These are phyloP conservation scores for Mormyrus proboscirostris DNA, from an alignment of 2,797 vertebrate species.

Conservation along the genomic window DNA sequence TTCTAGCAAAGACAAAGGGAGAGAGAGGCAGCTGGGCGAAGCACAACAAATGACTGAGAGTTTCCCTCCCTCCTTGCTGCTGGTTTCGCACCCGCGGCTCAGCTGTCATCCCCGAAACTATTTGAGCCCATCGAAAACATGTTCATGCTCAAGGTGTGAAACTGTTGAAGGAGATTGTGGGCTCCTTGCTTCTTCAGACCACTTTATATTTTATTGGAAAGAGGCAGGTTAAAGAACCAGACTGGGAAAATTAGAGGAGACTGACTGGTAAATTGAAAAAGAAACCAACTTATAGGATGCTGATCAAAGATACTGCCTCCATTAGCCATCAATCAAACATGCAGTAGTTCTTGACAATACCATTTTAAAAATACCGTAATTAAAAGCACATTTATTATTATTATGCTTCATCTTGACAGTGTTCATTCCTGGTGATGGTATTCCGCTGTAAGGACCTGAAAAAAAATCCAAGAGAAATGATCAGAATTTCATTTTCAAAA, in stretches of 20 bases:
- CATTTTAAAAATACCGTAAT: not conserved
- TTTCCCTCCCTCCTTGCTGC: not conserved
- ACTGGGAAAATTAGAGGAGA: not conserved
- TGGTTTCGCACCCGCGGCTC: constrained; percentile 8
- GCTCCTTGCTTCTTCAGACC: not conserved
- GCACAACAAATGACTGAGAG: not conserved
- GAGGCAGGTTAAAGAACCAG: not conserved
- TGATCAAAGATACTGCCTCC: not conserved
- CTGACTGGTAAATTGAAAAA: not conserved
- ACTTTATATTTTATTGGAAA: not conserved
- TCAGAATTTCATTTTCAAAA: not conserved
- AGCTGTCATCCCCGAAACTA: not conserved
- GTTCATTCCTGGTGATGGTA: not conserved
- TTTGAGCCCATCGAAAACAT: not conserved
- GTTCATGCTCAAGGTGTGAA: not conserved
- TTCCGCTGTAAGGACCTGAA: not conserved
- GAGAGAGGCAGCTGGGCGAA: not conserved
- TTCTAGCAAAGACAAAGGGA: not conserved
- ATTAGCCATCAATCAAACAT: not conserved
- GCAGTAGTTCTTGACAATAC: not conserved
- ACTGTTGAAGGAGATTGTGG: not conserved
- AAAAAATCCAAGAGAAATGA: not conserved
- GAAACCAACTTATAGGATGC: not conserved
- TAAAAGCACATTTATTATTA: not conserved
- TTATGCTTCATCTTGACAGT: not conserved